These are phyloP conservation scores for Metacarcinus magister DNA, from an alignment of 2,888 invertebrate genomes.

Conservation along the genomic window DNA sequence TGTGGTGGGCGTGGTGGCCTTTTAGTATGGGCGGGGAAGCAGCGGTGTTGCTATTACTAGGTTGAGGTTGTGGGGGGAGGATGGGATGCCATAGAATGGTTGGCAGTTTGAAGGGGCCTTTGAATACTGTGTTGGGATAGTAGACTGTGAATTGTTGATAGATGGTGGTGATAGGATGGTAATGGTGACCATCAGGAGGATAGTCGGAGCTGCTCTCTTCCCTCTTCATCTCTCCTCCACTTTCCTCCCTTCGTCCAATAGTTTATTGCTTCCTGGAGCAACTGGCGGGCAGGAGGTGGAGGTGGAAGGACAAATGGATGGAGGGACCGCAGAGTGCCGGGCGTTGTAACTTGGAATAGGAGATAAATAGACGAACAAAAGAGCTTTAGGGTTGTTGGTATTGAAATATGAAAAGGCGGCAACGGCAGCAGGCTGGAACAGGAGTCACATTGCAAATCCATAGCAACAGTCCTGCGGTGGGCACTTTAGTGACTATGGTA, in stretches of 20 bases:
- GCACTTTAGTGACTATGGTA: background rate
- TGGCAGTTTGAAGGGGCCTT: background rate
- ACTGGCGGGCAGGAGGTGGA: background rate
- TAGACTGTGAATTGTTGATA: background rate
- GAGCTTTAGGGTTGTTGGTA: no score
- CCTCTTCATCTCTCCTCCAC: background rate
- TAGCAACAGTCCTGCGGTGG: background rate
- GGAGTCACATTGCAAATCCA: background rate
- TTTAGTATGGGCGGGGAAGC: no score
- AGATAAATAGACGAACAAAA: no score
- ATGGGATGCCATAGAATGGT: background rate
- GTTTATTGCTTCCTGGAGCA: constrained; percentile 26
- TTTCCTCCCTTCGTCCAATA: background rate
- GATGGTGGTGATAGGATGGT: background rate
- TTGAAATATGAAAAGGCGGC: background rate
- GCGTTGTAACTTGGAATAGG: background rate
- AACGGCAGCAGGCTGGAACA: no score
- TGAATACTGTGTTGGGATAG: background rate
- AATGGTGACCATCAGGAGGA: background rate
- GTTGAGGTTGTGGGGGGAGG: background rate
- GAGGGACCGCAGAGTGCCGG: background rate
- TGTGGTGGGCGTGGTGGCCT: no score
- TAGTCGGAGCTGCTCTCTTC: background rate
- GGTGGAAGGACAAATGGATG: constrained; percentile 9
- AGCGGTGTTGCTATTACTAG: no score